A percentile compares a stretch with the other conserved stretches of the same genome.
phyloP scores from a whole-genome alignment of 2,113 vertebrate species.

The Sceloporus tristichus region DNA sequence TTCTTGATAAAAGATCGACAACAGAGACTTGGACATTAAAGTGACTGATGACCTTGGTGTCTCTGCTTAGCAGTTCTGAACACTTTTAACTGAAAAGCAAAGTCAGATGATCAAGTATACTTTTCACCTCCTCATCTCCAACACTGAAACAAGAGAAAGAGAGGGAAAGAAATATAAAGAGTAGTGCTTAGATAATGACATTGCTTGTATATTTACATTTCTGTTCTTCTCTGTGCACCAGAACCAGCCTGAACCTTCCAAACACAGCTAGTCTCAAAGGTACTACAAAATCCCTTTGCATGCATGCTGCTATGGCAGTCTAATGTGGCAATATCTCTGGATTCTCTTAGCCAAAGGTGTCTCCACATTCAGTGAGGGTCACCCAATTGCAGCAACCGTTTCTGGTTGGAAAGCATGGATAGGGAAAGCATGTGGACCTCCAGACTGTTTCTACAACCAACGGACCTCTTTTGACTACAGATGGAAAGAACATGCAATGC shows the following conservation, averaged over 20 bases:
- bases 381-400: too few species aligned
- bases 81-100: conserved; percentile 67
- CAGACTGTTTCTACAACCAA: too few species aligned
- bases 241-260: conserved; percentile 15
- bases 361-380: too few species aligned
- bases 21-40: conserved; percentile 61
- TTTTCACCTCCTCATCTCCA: conserved; percentile 42
- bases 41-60: conserved; percentile 68
- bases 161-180: conserved; percentile 24
- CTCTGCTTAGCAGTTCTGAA: conserved; percentile 65
- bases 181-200: conserved; percentile 11
- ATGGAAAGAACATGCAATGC: too few species aligned
- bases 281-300: too few species aligned
- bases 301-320: too few species aligned
- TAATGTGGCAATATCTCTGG: too few species aligned
- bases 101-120: conserved; percentile 55
- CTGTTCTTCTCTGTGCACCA: conserved; percentile 13
- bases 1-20: conserved; percentile 60
- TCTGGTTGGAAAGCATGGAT: too few species aligned
- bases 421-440: too few species aligned
- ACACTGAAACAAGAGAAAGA: conserved; percentile 36
- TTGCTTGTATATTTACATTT: conserved; percentile 34
- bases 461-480: too few species aligned
- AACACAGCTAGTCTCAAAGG: too few species aligned
- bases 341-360: too few species aligned